Evolutionary conservation across 2,888 invertebrate genomes (phyloP).

Genomic region (Drosophila infuscata): DNA sequence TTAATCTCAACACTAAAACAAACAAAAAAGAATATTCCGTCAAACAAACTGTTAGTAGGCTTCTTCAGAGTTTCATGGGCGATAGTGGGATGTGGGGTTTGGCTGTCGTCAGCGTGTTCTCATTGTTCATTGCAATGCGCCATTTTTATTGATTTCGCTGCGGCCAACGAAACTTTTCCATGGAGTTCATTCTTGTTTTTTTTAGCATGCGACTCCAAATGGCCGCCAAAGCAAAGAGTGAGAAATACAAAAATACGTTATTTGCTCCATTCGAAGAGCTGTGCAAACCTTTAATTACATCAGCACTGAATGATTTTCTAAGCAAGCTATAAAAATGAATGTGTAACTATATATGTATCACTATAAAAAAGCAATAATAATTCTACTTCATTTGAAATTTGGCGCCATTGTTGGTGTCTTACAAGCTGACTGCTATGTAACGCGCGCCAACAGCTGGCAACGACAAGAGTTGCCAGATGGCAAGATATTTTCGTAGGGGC

Average conservation of each 20-base stretch:
- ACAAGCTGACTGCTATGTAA: conserved; percentile 38
- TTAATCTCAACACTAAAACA: conserved; percentile 12
- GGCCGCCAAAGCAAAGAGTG: neutral
- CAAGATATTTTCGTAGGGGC: neutral
- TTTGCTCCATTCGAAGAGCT: neutral
- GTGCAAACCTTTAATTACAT: neutral
- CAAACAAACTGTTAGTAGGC: conserved; percentile 17
- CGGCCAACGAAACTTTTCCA: conserved; percentile 31
- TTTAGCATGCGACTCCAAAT: conserved; percentile 14
- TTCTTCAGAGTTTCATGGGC: neutral
- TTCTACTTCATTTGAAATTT: neutral
- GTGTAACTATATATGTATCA: neutral
- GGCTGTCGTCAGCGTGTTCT: conserved; percentile 49
- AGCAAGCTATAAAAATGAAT: neutral
- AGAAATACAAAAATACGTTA: neutral
- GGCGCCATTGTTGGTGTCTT: conserved; percentile 14
- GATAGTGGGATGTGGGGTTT: neutral
- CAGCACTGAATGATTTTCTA: neutral
- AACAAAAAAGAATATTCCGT: conserved; percentile 31
- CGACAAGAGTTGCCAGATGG: conserved; percentile 6
- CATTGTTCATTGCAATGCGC: conserved; percentile 63
- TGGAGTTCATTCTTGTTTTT: conserved; percentile 31
- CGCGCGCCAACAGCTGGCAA: conserved; percentile 24
- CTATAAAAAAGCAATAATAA: neutral
- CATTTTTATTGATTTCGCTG: conserved; percentile 72